Evolutionary conservation across 2,113 vertebrate species (phyloP), one percentile per base, ranked within the genome.

Genomic region (Orycteropus afer): DNA sequence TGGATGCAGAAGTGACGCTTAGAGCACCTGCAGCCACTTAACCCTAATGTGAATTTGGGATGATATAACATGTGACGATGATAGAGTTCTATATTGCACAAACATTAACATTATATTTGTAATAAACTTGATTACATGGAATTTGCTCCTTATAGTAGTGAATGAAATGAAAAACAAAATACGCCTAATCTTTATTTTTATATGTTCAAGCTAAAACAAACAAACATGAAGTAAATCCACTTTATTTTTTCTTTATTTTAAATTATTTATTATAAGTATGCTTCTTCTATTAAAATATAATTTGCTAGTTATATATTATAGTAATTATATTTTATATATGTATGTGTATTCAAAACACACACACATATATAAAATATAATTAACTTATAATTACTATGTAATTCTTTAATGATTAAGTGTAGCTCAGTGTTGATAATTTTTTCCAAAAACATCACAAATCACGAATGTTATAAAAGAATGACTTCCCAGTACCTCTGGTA

Each of bases 271-370:
- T n/a, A n/a, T n/a, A n/a, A n/a, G n/a, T n/a, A n/a, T n/a, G n/a
- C n/a, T n/a, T n/a, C n/a, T n/a, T n/a, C n/a, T n/a, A n/a, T 93
- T 51, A 73, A 86, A 93, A 74, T 7, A 77, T 57, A 57, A 57
- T 27, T 63, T 65, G 13, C 4, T 77, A 77, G 51, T 49, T 65
- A 8, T 3, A 6, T 32, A 82, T 82, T 88, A 61, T 40, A 49
- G 37, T 79, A 84, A n/a, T n/a, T n/a, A n/a, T n/a, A n/a, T n/a
- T n/a, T n/a, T n/a, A n/a, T n/a, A n/a, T n/a, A n/a, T n/a, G n/a
- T n/a, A n/a, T n/a, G n/a, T n/a, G n/a, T n/a, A n/a, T n/a, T n/a
- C n/a, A n/a, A n/a, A n/a, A n/a, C n/a, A n/a, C n/a, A n/a, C n/a
- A n/a, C n/a, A n/a, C n/a, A n/a, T n/a, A n/a, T n/a, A n/a, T n/a